Percentiles rank a stretch among this genome's conserved stretches.
Conservation (phyloP, 2,888 invertebrate species). For the Morinoia aosen region DNA sequence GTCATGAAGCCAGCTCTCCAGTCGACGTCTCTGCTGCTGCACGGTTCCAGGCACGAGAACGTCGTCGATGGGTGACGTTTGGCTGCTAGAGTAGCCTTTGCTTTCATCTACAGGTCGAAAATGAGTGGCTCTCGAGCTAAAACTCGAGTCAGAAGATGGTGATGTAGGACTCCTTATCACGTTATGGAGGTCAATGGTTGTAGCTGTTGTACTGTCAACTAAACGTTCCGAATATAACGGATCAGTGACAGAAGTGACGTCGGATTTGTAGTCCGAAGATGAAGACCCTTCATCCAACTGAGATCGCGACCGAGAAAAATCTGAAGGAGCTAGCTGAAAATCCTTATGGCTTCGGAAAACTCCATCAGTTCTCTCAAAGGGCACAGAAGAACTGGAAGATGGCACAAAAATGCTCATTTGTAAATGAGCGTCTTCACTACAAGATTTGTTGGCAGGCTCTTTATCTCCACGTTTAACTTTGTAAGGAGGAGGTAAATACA, state of each 20-base stretch:
- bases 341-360: neutral
- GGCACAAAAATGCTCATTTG: neutral
- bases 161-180: neutral
- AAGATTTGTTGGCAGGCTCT: neutral
- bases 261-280: neutral
- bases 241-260: neutral
- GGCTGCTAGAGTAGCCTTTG: slow-evolving; percentile 24
- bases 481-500: slow-evolving; percentile 14
- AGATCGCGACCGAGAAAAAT: slow-evolving; percentile 27
- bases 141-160: neutral
- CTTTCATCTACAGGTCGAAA: slow-evolving; percentile 23
- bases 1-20: slow-evolving; percentile 48
- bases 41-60: slow-evolving; percentile 64
- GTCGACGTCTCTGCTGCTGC: slow-evolving; percentile 60
- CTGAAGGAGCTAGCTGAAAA: neutral
- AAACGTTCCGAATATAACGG: neutral
- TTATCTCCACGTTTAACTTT: neutral
- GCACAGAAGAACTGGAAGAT: neutral
- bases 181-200: neutral
- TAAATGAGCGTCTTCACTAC: neutral
- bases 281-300: neutral
- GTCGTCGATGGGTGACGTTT: slow-evolving; percentile 54
- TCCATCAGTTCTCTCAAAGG: neutral
- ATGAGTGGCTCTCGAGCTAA: neutral
- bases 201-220: neutral